Evolutionary conservation across 2,888 invertebrate species (phyloP), one percentile per base, ranked within the genome.

Genomic region (Cryptosula pallasiana): DNA sequence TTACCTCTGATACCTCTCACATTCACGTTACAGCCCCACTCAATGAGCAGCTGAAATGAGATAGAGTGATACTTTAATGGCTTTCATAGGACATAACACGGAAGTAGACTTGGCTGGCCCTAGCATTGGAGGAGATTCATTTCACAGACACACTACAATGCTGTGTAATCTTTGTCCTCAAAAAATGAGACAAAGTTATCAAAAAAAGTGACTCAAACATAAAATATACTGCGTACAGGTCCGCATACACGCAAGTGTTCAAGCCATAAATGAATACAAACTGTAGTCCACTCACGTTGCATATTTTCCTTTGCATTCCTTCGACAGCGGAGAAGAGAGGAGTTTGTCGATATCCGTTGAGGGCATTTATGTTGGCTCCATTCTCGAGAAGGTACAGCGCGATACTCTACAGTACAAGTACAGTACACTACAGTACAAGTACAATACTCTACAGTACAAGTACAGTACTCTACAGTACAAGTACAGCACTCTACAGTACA

Each of bases 11-110:
- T 77, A 73, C 81, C 82, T 55, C 75, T 78, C 32, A 77, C 75
- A 72, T 81, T 80, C 0, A 84, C 79, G 75, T 83, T 81, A 78
- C 83, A 83, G 9, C 84, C 84, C 81, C 83, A 84, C 74, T 84
- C 84, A 69, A 84, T 80, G 54, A 84, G 75, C 71, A 81, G 76
- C 83, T 83, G 77, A n/a, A n/a, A n/a, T n/a, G n/a, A n/a, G n/a
- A n/a, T n/a, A n/a, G n/a, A n/a, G n/a, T n/a, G n/a, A n/a, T n/a
- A n/a, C n/a, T n/a, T n/a, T n/a, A n/a, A n/a, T n/a, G n/a, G n/a
- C n/a, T n/a, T n/a, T n/a, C n/a, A n/a, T n/a, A n/a, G n/a, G n/a
- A n/a, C n/a, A n/a, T n/a, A n/a, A n/a, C n/a, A n/a, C n/a, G n/a
- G n/a, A n/a, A n/a, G n/a, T n/a, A n/a, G n/a, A n/a, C n/a, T n/a